phyloP scores from a whole-genome alignment of 1,140 invertebrate genomes.

The Rhopalosiphum maidis region DNA sequence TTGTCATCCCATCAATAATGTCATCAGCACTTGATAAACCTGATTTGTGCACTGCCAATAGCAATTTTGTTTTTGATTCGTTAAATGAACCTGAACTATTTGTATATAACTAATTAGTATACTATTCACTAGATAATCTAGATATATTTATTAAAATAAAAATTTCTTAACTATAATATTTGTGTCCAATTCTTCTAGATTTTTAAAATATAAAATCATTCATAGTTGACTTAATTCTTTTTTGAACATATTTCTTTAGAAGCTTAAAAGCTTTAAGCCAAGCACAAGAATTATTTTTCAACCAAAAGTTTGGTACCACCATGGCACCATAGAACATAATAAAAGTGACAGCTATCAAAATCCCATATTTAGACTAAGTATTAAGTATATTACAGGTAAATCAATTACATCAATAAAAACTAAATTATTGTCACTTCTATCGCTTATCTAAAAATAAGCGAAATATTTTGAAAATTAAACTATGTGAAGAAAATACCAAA shows the following conservation, averaged over 20 bases:
- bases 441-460: no score
- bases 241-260: background rate
- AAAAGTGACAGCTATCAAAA: no score
- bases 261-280: no score
- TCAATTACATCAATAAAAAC: no score
- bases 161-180: background rate
- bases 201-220: background rate
- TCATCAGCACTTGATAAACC: background rate
- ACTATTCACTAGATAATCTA: background rate
- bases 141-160: background rate
- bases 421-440: no score
- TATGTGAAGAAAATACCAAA: no score
- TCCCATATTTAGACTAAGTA: no score
- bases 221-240: background rate
- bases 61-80: background rate
- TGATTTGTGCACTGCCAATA: background rate
- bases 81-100: background rate
- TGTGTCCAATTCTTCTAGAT: background rate
- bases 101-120: background rate
- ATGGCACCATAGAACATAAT: no score
- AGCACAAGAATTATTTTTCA: no score
- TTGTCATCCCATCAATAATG: background rate
- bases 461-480: no score
- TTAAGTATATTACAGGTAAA: no score
- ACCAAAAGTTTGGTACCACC: no score